phyloP scores from a whole-genome alignment of 35 echinoderm and acorn worm species.

The Chiridota heheva region DNA sequence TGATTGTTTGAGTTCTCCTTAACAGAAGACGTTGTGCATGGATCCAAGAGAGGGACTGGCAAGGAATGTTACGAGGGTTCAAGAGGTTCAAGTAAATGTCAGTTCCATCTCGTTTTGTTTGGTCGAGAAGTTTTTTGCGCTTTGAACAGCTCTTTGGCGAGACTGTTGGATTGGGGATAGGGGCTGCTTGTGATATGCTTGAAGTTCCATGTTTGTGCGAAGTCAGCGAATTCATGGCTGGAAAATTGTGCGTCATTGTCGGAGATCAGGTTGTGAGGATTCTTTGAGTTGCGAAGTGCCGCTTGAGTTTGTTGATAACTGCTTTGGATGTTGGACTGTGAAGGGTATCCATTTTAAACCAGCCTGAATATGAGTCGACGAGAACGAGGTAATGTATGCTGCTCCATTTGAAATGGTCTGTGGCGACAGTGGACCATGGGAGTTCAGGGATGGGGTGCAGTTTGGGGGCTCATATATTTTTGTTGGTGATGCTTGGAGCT shows the following conservation, averaged over 20 bases:
- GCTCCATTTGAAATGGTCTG: slow-evolving; percentile 64
- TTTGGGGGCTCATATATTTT: slow-evolving; percentile 49
- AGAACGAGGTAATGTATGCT: slow-evolving; percentile 39
- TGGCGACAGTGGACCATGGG: slow-evolving; percentile 45
- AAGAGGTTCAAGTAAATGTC: slow-evolving; percentile 52
- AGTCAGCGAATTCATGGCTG: slow-evolving; percentile 43
- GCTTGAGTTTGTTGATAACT: slow-evolving; percentile 42
- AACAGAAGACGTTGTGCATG: slow-evolving; percentile 42
- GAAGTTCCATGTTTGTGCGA: slow-evolving; percentile 63
- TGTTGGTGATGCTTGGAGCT: slow-evolving; percentile 28
- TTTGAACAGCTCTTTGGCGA: slow-evolving; percentile 45
- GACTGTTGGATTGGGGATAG: slow-evolving; percentile 56
- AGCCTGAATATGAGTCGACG: slow-evolving; percentile 61
- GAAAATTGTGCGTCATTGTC: slow-evolving; percentile 67
- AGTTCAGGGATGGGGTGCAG: slow-evolving; percentile 29
- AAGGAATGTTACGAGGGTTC: slow-evolving; percentile 42
- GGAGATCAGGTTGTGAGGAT: slow-evolving; percentile 27
- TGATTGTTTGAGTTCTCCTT: slow-evolving; percentile 29
- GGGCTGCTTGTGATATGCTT: slow-evolving; percentile 66
- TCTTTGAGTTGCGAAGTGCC: slow-evolving; percentile 55
- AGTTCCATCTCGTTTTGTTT: slow-evolving; percentile 41
- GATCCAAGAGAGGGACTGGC: slow-evolving; percentile 11
- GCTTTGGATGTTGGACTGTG: background rate
- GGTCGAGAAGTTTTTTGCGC: slow-evolving; percentile 51
- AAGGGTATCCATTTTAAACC: slow-evolving; percentile 56